Percentiles rank a stretch among this genome's conserved stretches.
phyloP scores from a whole-genome alignment of 2,888 invertebrate genomes.

The Ganaspis brasiliensis region DNA sequence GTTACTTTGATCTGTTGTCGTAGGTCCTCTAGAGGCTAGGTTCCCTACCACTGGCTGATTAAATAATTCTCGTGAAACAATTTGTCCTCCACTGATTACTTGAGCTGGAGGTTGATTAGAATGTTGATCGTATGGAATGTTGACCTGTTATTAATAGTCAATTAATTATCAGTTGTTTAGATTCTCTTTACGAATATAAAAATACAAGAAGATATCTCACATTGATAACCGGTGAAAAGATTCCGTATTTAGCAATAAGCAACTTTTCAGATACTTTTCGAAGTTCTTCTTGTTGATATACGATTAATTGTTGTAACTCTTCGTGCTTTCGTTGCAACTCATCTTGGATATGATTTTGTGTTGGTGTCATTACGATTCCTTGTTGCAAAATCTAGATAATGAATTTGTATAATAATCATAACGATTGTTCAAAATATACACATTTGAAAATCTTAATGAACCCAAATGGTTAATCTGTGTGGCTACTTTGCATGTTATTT shows the following conservation, averaged over 20 bases:
- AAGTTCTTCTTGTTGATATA: slow-evolving; percentile 93
- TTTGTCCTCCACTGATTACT: slow-evolving; percentile 61
- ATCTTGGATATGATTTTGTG: slow-evolving; percentile 82
- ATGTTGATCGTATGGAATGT: slow-evolving; percentile 70
- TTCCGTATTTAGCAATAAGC: slow-evolving; percentile 89
- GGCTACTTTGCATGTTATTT: too few relatives aligned
- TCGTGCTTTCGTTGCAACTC: slow-evolving; percentile 89
- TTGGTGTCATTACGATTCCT: slow-evolving; percentile 82
- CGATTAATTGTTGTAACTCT: slow-evolving; percentile 91
- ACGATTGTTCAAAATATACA: too few relatives aligned
- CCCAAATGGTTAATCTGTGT: too few relatives aligned
- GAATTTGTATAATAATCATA: slow-evolving; percentile 39
- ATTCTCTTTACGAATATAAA: too few relatives aligned
- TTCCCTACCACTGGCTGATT: slow-evolving; percentile 69
- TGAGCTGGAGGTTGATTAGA: slow-evolving; percentile 50
- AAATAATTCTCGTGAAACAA: slow-evolving; percentile 74
- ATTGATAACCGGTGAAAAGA: slow-evolving; percentile 80
- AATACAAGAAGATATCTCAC: slow-evolving; percentile 64
- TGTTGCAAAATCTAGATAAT: slow-evolving; percentile 73
- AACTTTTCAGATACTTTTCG: slow-evolving; percentile 93
- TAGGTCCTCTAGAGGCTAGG: slow-evolving; percentile 50
- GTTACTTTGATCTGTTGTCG: slow-evolving; percentile 65
- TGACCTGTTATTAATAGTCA: slow-evolving; percentile 64
- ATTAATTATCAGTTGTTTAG: too few relatives aligned
- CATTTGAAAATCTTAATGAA: too few relatives aligned